A percentile compares a stretch with the other conserved stretches of the same genome.
These are phyloP conservation scores for Sigmodon hispidus DNA, from an alignment of 2,113 vertebrate genomes.

Conservation along the genomic window DNA sequence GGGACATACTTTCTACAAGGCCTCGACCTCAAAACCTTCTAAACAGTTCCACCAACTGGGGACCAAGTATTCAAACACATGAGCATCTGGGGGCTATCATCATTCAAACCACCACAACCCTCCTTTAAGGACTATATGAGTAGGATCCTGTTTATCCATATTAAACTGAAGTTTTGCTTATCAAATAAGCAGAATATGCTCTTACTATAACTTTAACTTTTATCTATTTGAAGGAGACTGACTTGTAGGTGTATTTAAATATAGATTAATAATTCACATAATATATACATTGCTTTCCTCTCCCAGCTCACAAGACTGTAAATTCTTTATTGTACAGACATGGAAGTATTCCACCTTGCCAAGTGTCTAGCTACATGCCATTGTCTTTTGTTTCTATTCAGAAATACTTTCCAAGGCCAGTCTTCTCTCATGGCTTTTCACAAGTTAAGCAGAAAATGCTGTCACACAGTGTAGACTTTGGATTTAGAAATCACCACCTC, in stretches of 20 bases:
- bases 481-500: constrained; percentile 36
- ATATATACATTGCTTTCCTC: constrained; percentile 21
- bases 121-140: background rate
- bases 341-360: background rate
- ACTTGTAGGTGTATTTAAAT: constrained; percentile 25
- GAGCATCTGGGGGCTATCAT: background rate
- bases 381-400: constrained; percentile 50
- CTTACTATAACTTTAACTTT: background rate
- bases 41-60: background rate
- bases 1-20: background rate
- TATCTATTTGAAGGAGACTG: background rate
- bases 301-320: constrained; percentile 11
- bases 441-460: background rate
- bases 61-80: background rate
- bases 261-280: constrained; percentile 5
- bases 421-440: background rate
- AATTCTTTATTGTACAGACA: constrained; percentile 4
- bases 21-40: background rate
- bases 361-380: background rate
- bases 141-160: background rate
- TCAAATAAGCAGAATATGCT: background rate
- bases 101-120: background rate
- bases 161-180: background rate
- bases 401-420: constrained; percentile 39
- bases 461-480: background rate